phyloP scores from a whole-genome alignment of 30 jellyfish, hydroid and myxozoan genomes.

The Mastigias papua region DNA sequence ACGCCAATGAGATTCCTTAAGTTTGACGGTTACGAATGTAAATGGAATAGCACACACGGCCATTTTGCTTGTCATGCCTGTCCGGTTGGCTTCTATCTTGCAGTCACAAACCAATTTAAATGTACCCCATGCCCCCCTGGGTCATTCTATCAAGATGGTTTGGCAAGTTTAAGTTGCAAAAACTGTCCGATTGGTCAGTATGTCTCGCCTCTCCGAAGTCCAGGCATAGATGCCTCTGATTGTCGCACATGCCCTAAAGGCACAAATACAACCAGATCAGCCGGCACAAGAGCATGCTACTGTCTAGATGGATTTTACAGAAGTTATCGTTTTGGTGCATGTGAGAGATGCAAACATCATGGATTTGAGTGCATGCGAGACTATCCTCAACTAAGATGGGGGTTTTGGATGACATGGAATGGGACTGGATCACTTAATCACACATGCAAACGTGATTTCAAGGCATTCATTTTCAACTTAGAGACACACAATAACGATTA shows the following conservation, averaged over 20 bases:
- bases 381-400: slow-evolving; percentile 34
- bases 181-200: slow-evolving; percentile 55
- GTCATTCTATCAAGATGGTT: slow-evolving; percentile 46
- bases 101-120: neutral
- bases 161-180: slow-evolving; percentile 39
- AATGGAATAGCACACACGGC: neutral
- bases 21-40: neutral
- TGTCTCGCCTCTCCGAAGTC: slow-evolving; percentile 26
- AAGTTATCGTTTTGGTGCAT: slow-evolving; percentile 44
- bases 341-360: slow-evolving; percentile 22
- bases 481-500: slow-evolving; percentile 15
- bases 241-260: slow-evolving; percentile 67
- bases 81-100: slow-evolving; percentile 24
- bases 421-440: neutral
- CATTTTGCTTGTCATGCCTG: slow-evolving; percentile 30
- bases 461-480: slow-evolving; percentile 23
- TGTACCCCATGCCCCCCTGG: slow-evolving; percentile 57
- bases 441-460: neutral
- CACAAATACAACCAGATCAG: slow-evolving; percentile 31
- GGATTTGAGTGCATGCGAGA: slow-evolving; percentile 54
- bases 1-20: neutral
- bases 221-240: slow-evolving; percentile 39
- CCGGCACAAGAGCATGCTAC: slow-evolving; percentile 48
- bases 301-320: slow-evolving; percentile 41
- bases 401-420: slow-evolving; percentile 65